Conservation (phyloP, 2,113 vertebrate species). For the Corythoichthys haematopterus region DNA sequence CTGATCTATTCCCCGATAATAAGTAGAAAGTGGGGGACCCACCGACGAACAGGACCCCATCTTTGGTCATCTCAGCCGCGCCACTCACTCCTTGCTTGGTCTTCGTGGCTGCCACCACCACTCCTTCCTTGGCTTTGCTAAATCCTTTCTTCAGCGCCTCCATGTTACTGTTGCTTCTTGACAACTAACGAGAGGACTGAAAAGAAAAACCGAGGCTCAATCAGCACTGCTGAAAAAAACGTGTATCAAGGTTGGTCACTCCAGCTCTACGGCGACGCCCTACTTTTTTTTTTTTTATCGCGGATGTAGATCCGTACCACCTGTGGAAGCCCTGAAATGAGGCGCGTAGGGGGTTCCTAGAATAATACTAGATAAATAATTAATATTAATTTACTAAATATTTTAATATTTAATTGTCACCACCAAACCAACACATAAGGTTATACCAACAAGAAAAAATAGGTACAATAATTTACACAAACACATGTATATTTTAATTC, state of each 20-base stretch:
- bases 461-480: background rate
- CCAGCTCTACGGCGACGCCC: background rate
- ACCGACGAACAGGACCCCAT: constrained; percentile 84
- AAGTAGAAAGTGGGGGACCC: constrained; percentile 46
- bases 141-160: constrained; percentile 83
- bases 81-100: constrained; percentile 86
- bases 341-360: no score
- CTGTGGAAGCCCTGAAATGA: background rate
- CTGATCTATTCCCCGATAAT: background rate
- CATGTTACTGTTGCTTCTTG: constrained; percentile 55
- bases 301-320: constrained; percentile 3
- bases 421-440: background rate
- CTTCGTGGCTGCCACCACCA: constrained; percentile 82
- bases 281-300: constrained; percentile 1
- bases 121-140: constrained; percentile 83
- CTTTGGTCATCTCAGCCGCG: constrained; percentile 85
- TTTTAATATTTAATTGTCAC: no score
- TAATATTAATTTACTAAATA: no score
- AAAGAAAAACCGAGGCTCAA: background rate
- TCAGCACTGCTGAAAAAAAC: background rate
- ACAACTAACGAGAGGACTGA: background rate
- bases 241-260: background rate
- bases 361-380: no score
- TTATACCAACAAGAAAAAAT: background rate
- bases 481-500: background rate